These are phyloP conservation scores for Notechis scutatus DNA, from an alignment of 2,113 vertebrate species.

Conservation along the genomic window DNA sequence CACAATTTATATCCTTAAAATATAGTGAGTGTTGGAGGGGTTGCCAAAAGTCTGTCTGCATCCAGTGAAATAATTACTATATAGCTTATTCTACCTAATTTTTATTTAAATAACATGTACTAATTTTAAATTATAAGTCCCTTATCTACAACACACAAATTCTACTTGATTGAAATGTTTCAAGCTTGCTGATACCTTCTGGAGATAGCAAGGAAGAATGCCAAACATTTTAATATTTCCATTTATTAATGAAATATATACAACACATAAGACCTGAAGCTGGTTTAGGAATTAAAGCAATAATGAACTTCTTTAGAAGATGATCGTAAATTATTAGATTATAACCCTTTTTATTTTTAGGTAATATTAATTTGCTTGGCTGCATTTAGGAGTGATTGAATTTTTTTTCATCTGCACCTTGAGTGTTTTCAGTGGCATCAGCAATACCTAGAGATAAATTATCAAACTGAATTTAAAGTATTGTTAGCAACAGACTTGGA, in stretches of 20 bases:
- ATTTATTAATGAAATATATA: neutral
- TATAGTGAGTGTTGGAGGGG: neutral
- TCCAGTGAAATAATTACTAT: neutral
- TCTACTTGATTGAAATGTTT: neutral
- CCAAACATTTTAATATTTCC: neutral
- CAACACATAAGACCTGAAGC: neutral
- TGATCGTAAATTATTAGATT: neutral
- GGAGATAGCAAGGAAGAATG: neutral
- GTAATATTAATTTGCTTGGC: neutral
- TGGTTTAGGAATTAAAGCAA: neutral
- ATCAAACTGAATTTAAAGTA: neutral
- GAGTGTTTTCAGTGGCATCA: neutral
- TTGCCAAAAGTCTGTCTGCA: neutral
- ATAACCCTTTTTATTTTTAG: neutral
- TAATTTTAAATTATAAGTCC: neutral
- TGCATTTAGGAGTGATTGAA: neutral
- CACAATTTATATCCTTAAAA: neutral
- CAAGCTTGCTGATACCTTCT: neutral
- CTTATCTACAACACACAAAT: neutral
- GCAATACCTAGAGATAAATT: neutral
- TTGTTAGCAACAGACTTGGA: neutral
- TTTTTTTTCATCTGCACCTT: neutral
- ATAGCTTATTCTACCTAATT: neutral
- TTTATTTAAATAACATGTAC: neutral
- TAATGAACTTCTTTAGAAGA: neutral